A percentile compares a stretch with the other conserved stretches of the same genome.
These are phyloP conservation scores for Petrocephalus zakoni DNA, from an alignment of 2,113 vertebrate species.

Conservation along the genomic window DNA sequence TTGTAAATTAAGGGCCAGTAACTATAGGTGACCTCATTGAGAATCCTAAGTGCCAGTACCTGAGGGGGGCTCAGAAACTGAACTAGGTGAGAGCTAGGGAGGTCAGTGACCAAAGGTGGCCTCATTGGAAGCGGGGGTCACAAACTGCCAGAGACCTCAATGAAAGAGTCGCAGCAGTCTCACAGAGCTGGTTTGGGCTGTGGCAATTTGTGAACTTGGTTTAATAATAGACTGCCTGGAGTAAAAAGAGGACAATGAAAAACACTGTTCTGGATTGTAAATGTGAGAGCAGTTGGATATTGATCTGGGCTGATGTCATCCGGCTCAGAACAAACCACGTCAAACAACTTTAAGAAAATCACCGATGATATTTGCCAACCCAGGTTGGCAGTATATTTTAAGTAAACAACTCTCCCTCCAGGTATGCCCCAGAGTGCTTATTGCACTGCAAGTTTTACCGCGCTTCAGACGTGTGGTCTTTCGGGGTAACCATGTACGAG, in stretches of 20 bases:
- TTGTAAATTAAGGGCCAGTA: background rate
- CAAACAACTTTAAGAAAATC: background rate
- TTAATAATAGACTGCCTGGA: background rate
- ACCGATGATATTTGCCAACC: background rate
- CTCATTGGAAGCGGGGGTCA: background rate
- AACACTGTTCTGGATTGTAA: background rate
- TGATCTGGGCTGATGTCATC: background rate
- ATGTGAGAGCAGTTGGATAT: background rate
- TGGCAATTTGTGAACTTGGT: background rate
- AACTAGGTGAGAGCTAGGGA: background rate
- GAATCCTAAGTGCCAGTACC: background rate
- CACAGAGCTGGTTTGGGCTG: background rate
- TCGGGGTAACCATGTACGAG: slow-evolving; percentile 78
- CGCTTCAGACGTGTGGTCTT: slow-evolving; percentile 80
- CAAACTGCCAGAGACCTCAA: background rate
- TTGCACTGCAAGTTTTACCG: slow-evolving; percentile 78
- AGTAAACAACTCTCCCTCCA: slow-evolving; percentile 31
- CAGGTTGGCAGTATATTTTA: background rate
- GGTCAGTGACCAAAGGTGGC: background rate
- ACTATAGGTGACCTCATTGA: background rate
- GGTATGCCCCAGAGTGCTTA: slow-evolving; percentile 80
- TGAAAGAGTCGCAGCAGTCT: background rate
- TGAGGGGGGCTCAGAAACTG: background rate
- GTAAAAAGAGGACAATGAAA: background rate
- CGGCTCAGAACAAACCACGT: background rate